Conservation (phyloP, 2,888 invertebrate genomes). For the Alcis repandata region DNA sequence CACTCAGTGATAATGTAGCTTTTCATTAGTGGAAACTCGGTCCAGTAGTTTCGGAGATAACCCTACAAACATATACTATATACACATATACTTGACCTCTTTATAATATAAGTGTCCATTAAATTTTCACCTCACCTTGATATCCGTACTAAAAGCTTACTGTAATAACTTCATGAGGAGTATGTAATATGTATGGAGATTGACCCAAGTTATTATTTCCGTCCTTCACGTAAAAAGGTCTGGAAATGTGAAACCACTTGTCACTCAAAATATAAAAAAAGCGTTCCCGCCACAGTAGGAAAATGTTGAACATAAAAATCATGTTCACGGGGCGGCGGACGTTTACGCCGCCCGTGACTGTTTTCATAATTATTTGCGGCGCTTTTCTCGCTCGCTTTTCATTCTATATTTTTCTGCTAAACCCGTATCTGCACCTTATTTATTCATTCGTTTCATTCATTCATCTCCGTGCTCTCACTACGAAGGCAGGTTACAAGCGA, state of each 20-base stretch:
- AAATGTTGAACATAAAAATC: slow-evolving; percentile 41
- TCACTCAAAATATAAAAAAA: slow-evolving; percentile 38
- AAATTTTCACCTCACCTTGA: neutral
- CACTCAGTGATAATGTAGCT: no score
- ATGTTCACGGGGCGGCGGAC: slow-evolving; percentile 36
- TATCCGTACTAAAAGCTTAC: neutral
- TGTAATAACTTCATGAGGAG: neutral
- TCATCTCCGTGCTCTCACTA: slow-evolving; percentile 30
- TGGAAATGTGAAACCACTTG: slow-evolving; percentile 34
- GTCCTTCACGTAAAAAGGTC: slow-evolving; percentile 22
- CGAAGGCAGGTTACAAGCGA: slow-evolving; percentile 23
- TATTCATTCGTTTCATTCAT: slow-evolving; percentile 45
- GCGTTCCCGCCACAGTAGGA: slow-evolving; percentile 31
- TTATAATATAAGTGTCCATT: no score
- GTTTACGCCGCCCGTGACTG: slow-evolving; percentile 37
- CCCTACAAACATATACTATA: no score
- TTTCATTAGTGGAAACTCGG: no score
- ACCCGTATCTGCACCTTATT: slow-evolving; percentile 48
- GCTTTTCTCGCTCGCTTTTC: slow-evolving; percentile 45
- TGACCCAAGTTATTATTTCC: slow-evolving; percentile 19
- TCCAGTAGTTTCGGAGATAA: no score
- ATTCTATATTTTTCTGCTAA: slow-evolving; percentile 45
- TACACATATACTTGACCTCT: no score
- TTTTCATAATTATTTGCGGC: slow-evolving; percentile 47
- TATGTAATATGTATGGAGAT: slow-evolving; percentile 9